Percentiles rank a stretch among this genome's conserved stretches.
phyloP scores from a whole-genome alignment of 2,888 invertebrate species.

The Pheosia tremula region DNA sequence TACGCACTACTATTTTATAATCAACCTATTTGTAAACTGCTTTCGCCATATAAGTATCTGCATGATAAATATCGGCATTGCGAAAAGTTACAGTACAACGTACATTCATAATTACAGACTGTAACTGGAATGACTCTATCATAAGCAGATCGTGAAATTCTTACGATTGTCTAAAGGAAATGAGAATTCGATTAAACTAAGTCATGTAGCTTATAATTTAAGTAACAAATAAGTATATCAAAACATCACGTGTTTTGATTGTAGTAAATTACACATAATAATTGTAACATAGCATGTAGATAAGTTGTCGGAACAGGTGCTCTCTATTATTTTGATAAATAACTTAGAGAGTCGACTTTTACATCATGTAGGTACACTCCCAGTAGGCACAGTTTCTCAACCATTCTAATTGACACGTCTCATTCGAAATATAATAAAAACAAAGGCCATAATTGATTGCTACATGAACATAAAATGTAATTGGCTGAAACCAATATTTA shows the following conservation, averaged over 20 bases:
- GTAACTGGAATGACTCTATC: neutral
- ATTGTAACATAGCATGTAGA: neutral
- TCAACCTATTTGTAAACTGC: neutral
- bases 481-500: slow-evolving; percentile 14
- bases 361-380: neutral
- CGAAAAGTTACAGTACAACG: neutral
- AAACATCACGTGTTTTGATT: neutral
- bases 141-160: neutral
- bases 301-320: neutral
- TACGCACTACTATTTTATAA: neutral
- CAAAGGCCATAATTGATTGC: slow-evolving; percentile 6
- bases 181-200: neutral
- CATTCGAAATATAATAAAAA: slow-evolving; percentile 1
- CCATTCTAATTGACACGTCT: neutral
- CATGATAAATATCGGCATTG: no score
- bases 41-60: neutral
- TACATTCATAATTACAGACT: no score
- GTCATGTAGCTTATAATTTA: neutral
- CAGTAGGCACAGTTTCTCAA: neutral
- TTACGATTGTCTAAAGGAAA: neutral
- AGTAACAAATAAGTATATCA: neutral
- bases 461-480: slow-evolving; percentile 28
- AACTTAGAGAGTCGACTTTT: neutral
- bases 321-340: neutral
- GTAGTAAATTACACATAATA: neutral